Evolutionary conservation across 2,888 invertebrate genomes (phyloP).

Genomic region (Rhingia rostrata): DNA sequence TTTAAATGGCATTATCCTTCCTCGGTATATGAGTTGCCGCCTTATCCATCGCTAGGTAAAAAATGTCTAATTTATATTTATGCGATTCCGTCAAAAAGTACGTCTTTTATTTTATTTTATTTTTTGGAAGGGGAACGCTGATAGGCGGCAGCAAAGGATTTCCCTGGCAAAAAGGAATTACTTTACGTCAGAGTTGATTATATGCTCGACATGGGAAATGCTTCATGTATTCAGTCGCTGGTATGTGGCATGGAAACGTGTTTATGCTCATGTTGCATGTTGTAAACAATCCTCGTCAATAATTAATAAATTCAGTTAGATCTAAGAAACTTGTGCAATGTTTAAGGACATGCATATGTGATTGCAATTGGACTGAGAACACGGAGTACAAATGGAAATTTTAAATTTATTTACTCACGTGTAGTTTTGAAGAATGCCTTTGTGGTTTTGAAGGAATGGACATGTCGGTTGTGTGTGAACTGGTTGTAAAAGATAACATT

Average conservation of each 20-base stretch:
- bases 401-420: constrained; percentile 41
- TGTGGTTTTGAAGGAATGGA: background rate
- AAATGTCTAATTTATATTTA: constrained; percentile 72
- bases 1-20: constrained; percentile 54
- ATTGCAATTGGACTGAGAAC: constrained; percentile 35
- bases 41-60: constrained; percentile 23
- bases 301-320: constrained; percentile 60
- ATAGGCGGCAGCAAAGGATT: constrained; percentile 50
- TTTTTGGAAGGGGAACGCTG: constrained; percentile 18
- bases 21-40: background rate
- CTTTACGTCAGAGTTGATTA: constrained; percentile 57
- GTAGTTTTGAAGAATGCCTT: constrained; percentile 4
- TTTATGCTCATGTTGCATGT: constrained; percentile 62
- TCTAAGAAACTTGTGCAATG: constrained; percentile 35
- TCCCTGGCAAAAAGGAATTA: constrained; percentile 27
- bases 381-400: constrained; percentile 27
- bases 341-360: constrained; percentile 53
- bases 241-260: constrained; percentile 44
- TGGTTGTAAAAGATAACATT: too few relatives aligned
- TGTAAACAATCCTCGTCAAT: constrained; percentile 63
- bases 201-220: constrained; percentile 68
- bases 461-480: too few relatives aligned
- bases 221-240: constrained; percentile 16
- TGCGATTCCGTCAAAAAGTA: constrained; percentile 45
- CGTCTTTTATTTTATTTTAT: constrained; percentile 35